These are phyloP conservation scores for Rhinogobius similis DNA, from an alignment of 2,113 vertebrate genomes.

Conservation along the genomic window DNA sequence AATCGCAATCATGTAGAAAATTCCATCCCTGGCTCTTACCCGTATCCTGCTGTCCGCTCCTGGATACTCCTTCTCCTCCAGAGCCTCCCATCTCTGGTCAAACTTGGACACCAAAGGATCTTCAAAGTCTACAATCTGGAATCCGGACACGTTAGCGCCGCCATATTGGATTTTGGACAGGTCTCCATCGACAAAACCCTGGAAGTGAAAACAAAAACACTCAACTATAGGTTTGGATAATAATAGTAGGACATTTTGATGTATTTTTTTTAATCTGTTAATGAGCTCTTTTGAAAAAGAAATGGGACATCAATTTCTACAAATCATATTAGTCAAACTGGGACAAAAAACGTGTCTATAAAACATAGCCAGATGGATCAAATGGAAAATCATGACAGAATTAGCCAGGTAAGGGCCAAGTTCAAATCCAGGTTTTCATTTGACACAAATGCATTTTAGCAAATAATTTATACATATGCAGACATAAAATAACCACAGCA, in stretches of 20 bases:
- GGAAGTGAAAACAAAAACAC: conserved; percentile 22
- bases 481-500: neutral
- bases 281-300: too few relatives aligned
- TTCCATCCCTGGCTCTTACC: conserved; percentile 72
- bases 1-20: too few relatives aligned
- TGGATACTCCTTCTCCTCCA: conserved; percentile 98
- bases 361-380: neutral
- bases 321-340: too few relatives aligned
- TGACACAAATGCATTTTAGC: neutral
- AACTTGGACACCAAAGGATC: conserved; percentile 96
- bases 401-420: neutral
- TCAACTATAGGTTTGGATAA: too few relatives aligned
- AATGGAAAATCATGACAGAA: neutral
- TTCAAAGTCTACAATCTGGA: conserved; percentile 98
- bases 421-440: neutral
- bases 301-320: too few relatives aligned
- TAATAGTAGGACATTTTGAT: too few relatives aligned
- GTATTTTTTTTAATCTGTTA: too few relatives aligned
- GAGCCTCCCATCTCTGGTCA: conserved; percentile 94
- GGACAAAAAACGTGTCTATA: too few relatives aligned
- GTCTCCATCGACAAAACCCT: conserved; percentile 98
- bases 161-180: conserved; percentile 98
- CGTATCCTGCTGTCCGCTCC: conserved; percentile 94
- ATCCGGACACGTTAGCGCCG: conserved; percentile 97
- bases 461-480: too few relatives aligned